These are phyloP conservation scores for Tetropium fuscum DNA, from an alignment of 2,888 invertebrate genomes.

Conservation along the genomic window DNA sequence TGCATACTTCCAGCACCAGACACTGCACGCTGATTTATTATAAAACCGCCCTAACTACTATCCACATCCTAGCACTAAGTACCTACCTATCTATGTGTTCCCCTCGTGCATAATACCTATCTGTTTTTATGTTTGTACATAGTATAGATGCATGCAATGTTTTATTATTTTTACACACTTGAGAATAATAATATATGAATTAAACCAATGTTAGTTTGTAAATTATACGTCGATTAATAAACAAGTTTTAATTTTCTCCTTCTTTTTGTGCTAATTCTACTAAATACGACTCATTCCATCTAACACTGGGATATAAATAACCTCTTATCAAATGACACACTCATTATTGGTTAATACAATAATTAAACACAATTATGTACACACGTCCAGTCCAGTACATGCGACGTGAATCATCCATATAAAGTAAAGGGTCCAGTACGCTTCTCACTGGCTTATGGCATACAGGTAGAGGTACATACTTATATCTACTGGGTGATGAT, in stretches of 20 bases:
- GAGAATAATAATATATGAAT: too few species aligned
- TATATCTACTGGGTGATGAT: too few species aligned
- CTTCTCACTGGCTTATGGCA: too few species aligned
- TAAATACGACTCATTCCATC: conserved; percentile 34
- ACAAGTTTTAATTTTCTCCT: conserved; percentile 35
- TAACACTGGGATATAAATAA: conserved; percentile 42
- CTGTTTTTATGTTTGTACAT: conserved; percentile 23
- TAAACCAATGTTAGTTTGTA: too few species aligned
- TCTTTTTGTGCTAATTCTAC: conserved; percentile 48
- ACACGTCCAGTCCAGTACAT: conserved; percentile 28
- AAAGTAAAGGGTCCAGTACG: conserved; percentile 23
- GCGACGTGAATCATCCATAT: conserved; percentile 36
- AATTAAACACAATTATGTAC: conserved; percentile 33
- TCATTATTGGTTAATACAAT: conserved; percentile 35
- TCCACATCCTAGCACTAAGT: conserved; percentile 38
- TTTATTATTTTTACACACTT: conserved; percentile 28
- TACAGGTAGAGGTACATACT: too few species aligned
- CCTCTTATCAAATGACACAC: conserved; percentile 38
- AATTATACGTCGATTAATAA: conserved; percentile 20
- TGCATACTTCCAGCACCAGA: too few species aligned
- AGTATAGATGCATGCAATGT: conserved; percentile 39
- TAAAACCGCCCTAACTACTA: too few species aligned
- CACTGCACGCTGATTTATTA: too few species aligned
- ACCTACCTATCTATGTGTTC: too few species aligned
- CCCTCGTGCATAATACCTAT: conserved; percentile 14